Evolutionary conservation across 2,113 vertebrate genomes (phyloP), one percentile per base, ranked within the genome.

Genomic region (Cheirogaleus medius): DNA sequence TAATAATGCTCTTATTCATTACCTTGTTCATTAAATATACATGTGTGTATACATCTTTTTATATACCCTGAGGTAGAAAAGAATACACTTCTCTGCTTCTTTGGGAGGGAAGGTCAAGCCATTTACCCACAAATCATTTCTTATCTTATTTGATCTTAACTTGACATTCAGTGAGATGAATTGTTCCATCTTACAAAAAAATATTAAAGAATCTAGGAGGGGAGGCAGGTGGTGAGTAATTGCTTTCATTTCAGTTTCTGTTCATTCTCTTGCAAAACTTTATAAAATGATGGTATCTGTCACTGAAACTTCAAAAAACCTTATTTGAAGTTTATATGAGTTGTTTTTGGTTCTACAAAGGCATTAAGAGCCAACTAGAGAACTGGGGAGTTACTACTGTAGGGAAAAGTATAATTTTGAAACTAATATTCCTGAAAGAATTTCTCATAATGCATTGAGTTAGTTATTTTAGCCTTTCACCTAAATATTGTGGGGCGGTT

Each of bases 391-490:
- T 69, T 86, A 34, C 49, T 87, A 47, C 37, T 29, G n/a, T 29
- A 81, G 25, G 18, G 21, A 68, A 66, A 69, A 66, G 47, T 85
- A 29, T 52, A 49, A 73, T 78, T 94, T 63, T 93, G 90, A 94
- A 91, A 90, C 66, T 8, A 66, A 5, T 91, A 56, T 81, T 90
- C n/a, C 34, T 87, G 37, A 64, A 91, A 83, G 54, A 87, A 63
- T 96, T 58, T 76, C 44, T 90, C 54, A n/a, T 44, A 63, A 89
- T 77, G 25, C n/a, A 32, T 52, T 66, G 21, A 64, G 23, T 92
- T 74, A 63, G 17, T 77, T 96, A 54, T 54, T 54, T 89, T 92
- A 88, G 42, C 74, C 34, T 90, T 89, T 90, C 58, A 37, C 77
- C 37, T 94, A 44, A 56, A 56, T 74, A 21, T 82, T 56, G 90